Evolutionary conservation across 1,140 invertebrate species (phyloP), one percentile per base, ranked within the genome.

Genomic region (Bombus sylvicola): DNA sequence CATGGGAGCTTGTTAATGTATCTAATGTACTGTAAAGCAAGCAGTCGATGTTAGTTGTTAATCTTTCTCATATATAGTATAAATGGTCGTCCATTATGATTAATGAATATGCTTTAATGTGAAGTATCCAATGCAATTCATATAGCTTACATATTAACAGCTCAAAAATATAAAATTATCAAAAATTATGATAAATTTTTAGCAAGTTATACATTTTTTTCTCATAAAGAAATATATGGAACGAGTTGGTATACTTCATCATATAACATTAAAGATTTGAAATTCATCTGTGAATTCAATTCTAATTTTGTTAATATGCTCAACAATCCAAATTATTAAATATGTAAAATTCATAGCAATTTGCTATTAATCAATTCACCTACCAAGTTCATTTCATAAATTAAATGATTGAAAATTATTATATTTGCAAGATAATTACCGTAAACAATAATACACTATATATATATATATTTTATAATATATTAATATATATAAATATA

Each of bases 1-100:
- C 73, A 89, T 78, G 83, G 57, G 85, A 91, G 87, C 91, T 92
- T 92, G 80, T 90, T 88, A 68, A 88, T 90, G 84, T 92, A 93
- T 92, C 88, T 92, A 93, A 92, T 87, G 80, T 91, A 91, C 85
- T 72, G 88, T 91, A 92, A 93, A 93, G 89, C 90, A 89, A 92
- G 90, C 93, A 93, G 91, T 95, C 88, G 91, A 93, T 94, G 93
- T 95, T 95, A 95, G 93, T 93, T 91, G 92, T 94, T 94, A 94
- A 93, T 93, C 89, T 92, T 94, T 90, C 92, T 93, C 92, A 89
- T 94, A 91, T 91, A 93, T 94, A 95, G 90, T 90, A 92, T 94
- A 92, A 93, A 93, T 93, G 89, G 89, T 94, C 93, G 91, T 95
- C 93, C 93, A 94, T 92, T 94, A 93, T 88, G 87, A 93, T 90